Evolutionary conservation across 64 coral and sea anemone genomes (phyloP).

Genomic region (Stichodactyla mertensii): DNA sequence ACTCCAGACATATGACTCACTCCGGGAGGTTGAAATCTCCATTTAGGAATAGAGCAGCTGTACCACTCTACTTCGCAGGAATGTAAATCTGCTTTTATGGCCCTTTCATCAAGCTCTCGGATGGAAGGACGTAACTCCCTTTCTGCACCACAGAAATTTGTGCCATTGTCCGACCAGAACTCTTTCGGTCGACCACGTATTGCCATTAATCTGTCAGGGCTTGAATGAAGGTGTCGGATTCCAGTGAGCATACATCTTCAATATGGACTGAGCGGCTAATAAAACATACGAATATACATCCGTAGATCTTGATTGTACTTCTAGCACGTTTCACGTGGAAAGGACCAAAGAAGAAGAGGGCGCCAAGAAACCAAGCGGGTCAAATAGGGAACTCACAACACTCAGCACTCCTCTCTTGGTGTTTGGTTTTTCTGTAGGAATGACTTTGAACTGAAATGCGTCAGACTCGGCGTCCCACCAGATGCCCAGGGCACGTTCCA

Average conservation of each 20-base stretch:
- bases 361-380: too few species aligned
- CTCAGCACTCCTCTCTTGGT: too few species aligned
- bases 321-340: slow-evolving; percentile 14
- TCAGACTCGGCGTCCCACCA: too few species aligned
- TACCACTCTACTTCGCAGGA: background rate
- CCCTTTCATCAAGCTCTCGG: too few species aligned
- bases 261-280: slow-evolving; percentile 14
- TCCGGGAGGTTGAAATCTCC: too few species aligned
- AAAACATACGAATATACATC: background rate
- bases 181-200: background rate
- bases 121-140: background rate
- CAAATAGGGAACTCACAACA: too few species aligned
- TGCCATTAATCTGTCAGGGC: slow-evolving; percentile 16
- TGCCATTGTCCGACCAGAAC: slow-evolving; percentile 20
- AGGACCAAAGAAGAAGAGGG: background rate
- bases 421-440: too few species aligned
- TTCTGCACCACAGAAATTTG: slow-evolving; percentile 22
- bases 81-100: too few species aligned
- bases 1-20: too few species aligned
- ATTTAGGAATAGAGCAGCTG: background rate
- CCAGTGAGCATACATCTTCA: slow-evolving; percentile 27
- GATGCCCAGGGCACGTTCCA: too few species aligned
- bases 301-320: too few species aligned
- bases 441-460: too few species aligned
- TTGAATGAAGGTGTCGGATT: slow-evolving; percentile 33